Evolutionary conservation across 2,888 invertebrate genomes (phyloP).

Genomic region (Drosophila prolongata): DNA sequence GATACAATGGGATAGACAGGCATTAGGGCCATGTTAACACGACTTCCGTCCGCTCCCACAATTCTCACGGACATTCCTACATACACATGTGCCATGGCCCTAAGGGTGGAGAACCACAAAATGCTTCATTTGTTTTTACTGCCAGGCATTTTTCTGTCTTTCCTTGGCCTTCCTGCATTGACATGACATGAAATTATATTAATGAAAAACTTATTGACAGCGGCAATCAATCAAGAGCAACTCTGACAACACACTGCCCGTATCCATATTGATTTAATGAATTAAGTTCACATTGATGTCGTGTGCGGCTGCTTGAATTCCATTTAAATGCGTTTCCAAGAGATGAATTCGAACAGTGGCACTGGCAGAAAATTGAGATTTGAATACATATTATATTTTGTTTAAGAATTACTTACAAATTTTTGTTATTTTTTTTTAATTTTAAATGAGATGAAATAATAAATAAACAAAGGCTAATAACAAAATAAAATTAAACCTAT

Average conservation of each 20-base stretch:
- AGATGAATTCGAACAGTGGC: slow-evolving; percentile 21
- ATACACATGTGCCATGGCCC: slow-evolving; percentile 10
- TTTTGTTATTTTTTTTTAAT: too few relatives aligned
- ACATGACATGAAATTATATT: slow-evolving; percentile 77
- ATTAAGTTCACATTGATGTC: slow-evolving; percentile 54
- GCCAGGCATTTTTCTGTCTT: slow-evolving; percentile 39
- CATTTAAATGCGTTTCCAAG: slow-evolving; percentile 19
- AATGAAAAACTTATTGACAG: slow-evolving; percentile 82
- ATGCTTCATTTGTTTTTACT: slow-evolving; percentile 78
- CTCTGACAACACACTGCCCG: slow-evolving; percentile 51
- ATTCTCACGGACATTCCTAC: slow-evolving; percentile 10
- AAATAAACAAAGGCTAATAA: too few relatives aligned
- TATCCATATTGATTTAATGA: slow-evolving; percentile 56
- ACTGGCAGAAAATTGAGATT: slow-evolving; percentile 3
- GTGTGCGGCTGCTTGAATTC: slow-evolving; percentile 21
- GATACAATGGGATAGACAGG: slow-evolving; percentile 60
- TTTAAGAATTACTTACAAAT: too few relatives aligned
- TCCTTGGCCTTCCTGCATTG: slow-evolving; percentile 51
- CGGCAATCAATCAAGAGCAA: slow-evolving; percentile 78
- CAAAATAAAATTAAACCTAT: too few relatives aligned
- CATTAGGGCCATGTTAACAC: slow-evolving; percentile 74
- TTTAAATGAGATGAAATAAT: too few relatives aligned
- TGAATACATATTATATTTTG: not conserved
- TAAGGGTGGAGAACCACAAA: slow-evolving; percentile 42
- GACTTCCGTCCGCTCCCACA: slow-evolving; percentile 36